Evolutionary conservation across 2,797 vertebrate species (phyloP).

Genomic region (Bufotes viridis): DNA sequence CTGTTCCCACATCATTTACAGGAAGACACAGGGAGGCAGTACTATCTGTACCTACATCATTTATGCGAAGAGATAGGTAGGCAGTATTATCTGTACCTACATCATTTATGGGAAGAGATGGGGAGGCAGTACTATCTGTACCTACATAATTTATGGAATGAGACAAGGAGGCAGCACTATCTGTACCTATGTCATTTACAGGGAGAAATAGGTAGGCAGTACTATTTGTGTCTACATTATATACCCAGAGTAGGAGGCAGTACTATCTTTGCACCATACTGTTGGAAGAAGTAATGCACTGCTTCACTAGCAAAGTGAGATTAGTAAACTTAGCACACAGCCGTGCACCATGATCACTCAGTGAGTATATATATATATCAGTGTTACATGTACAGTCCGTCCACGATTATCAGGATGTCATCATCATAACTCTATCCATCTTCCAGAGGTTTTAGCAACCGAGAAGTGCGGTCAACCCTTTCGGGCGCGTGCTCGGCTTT

Average conservation of each 20-base stretch:
- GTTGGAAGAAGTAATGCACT: too few relatives aligned
- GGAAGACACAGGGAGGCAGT: neutral
- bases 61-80: too few relatives aligned
- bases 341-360: too few relatives aligned
- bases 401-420: too few relatives aligned
- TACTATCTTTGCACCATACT: neutral
- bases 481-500: too few relatives aligned
- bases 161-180: neutral
- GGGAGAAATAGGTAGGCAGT: neutral
- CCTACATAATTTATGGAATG: neutral
- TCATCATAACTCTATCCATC: too few relatives aligned
- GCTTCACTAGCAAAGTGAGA: too few relatives aligned
- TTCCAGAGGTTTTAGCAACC: too few relatives aligned
- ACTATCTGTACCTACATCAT: neutral
- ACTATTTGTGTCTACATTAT: neutral
- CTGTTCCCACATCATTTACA: neutral
- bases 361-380: too few relatives aligned
- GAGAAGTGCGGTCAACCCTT: too few relatives aligned
- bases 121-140: neutral
- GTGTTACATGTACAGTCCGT: too few relatives aligned
- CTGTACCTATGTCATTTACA: neutral
- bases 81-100: neutral
- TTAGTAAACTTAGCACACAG: too few relatives aligned
- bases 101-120: neutral
- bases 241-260: neutral